Evolutionary conservation across 2,888 invertebrate species (phyloP).

Genomic region (Piscicola geometra): DNA sequence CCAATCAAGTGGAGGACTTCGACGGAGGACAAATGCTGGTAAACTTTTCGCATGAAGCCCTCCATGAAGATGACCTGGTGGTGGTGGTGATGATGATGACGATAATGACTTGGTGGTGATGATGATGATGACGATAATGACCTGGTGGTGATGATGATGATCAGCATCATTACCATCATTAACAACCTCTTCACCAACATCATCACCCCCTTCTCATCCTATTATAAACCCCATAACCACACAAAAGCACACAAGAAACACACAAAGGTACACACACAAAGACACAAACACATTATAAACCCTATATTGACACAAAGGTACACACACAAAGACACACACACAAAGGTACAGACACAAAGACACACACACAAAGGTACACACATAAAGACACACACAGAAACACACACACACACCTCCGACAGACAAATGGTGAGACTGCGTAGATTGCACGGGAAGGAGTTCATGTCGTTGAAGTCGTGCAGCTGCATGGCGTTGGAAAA

Average conservation of each 20-base stretch:
- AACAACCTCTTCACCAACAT: no score
- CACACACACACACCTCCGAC: slow-evolving; percentile 70
- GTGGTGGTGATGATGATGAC: no score
- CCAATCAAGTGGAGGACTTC: slow-evolving; percentile 94
- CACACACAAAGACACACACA: not conserved
- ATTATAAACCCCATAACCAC: no score
- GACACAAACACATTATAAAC: no score
- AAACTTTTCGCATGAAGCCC: slow-evolving; percentile 98
- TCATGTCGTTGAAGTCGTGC: slow-evolving; percentile 97
- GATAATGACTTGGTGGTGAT: no score
- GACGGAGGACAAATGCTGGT: slow-evolving; percentile 96
- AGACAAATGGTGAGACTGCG: slow-evolving; percentile 91
- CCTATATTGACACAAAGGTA: not conserved
- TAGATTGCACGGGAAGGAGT: slow-evolving; percentile 94
- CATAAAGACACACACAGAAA: no score
- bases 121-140: no score
- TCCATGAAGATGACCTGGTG: slow-evolving; percentile 97
- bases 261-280: not conserved
- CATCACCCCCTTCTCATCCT: no score
- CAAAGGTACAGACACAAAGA: not conserved
- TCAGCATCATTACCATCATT: no score
- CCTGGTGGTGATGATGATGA: no score
- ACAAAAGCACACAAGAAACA: not conserved
- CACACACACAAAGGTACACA: not conserved
- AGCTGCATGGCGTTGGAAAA: slow-evolving; percentile 77